phyloP scores from a whole-genome alignment of 2,888 invertebrate genomes.

The Gymnoscelis rufifasciata region DNA sequence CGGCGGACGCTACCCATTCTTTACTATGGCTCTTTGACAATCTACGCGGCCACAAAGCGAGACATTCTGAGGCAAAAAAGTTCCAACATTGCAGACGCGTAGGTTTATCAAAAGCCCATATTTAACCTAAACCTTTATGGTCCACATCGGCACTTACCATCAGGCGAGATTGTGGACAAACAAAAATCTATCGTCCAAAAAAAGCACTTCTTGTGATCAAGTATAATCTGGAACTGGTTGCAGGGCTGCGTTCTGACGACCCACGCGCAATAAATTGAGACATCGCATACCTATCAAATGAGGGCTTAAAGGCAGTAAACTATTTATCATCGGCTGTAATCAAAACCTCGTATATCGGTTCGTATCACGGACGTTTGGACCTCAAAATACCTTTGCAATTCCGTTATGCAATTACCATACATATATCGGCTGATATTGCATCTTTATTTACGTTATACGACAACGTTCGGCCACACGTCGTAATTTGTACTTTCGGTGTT shows the following conservation, averaged over 20 bases:
- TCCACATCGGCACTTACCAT: too few relatives aligned
- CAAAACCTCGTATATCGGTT: conserved; percentile 32
- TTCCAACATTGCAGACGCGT: too few relatives aligned
- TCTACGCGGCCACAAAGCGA: too few relatives aligned
- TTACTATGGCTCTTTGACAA: too few relatives aligned
- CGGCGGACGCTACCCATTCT: too few relatives aligned
- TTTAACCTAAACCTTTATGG: too few relatives aligned
- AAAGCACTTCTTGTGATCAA: conserved; percentile 18
- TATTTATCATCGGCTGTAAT: conserved; percentile 36
- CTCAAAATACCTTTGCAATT: conserved; percentile 30
- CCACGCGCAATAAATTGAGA: conserved; percentile 41
- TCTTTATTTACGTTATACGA: conserved; percentile 33
- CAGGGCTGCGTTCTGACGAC: conserved; percentile 22
- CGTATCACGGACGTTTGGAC: conserved; percentile 32
- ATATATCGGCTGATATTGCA: conserved; percentile 34
- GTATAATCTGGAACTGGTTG: conserved; percentile 23
- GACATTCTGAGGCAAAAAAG: too few relatives aligned
- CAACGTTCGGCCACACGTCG: conserved; percentile 33
- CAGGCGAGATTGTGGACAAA: too few relatives aligned
- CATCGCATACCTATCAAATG: conserved; percentile 36
- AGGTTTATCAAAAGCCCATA: too few relatives aligned
- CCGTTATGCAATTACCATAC: conserved; percentile 41
- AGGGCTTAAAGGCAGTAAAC: conserved; percentile 30
- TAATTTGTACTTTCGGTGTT: conserved; percentile 25
- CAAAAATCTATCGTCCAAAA: too few relatives aligned